Conservation (phyloP, 2,888 invertebrate genomes). For the Ornithoptera alexandrae region DNA sequence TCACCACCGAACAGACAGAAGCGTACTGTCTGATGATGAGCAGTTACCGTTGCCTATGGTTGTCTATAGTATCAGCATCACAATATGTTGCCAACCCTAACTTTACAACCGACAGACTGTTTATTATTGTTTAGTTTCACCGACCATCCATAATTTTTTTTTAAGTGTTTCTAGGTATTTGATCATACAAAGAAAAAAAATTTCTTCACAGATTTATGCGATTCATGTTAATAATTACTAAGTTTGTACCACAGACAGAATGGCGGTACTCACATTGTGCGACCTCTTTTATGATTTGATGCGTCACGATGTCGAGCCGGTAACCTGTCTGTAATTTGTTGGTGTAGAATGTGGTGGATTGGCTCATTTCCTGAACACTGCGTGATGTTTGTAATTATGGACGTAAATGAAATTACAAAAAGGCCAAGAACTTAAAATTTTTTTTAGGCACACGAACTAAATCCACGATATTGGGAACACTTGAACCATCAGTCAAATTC, state of each 20-base stretch:
- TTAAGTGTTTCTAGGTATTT: too few relatives aligned
- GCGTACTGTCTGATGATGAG: too few relatives aligned
- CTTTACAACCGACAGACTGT: too few relatives aligned
- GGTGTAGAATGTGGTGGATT: conserved; percentile 15
- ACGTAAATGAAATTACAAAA: neutral
- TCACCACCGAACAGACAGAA: too few relatives aligned
- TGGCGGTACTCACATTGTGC: neutral
- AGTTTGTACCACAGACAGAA: conserved; percentile 1
- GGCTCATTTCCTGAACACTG: conserved; percentile 11
- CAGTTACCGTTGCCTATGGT: too few relatives aligned
- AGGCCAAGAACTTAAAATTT: neutral
- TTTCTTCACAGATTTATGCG: neutral
- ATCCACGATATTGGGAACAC: neutral
- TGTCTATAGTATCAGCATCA: too few relatives aligned
- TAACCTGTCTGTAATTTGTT: conserved; percentile 19
- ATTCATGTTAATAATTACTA: neutral
- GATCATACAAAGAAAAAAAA: too few relatives aligned
- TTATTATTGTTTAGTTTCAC: too few relatives aligned
- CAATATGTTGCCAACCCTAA: too few relatives aligned
- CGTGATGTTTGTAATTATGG: conserved; percentile 6
- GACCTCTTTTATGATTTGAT: conserved; percentile 13
- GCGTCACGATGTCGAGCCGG: conserved; percentile 10
- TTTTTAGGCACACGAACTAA: neutral
- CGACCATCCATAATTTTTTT: too few relatives aligned
- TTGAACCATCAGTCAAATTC: neutral